Percentiles rank a stretch among this genome's conserved stretches.
These are phyloP conservation scores for Phaethon lepturus DNA, from an alignment of 2,113 vertebrate species.

Conservation along the genomic window DNA sequence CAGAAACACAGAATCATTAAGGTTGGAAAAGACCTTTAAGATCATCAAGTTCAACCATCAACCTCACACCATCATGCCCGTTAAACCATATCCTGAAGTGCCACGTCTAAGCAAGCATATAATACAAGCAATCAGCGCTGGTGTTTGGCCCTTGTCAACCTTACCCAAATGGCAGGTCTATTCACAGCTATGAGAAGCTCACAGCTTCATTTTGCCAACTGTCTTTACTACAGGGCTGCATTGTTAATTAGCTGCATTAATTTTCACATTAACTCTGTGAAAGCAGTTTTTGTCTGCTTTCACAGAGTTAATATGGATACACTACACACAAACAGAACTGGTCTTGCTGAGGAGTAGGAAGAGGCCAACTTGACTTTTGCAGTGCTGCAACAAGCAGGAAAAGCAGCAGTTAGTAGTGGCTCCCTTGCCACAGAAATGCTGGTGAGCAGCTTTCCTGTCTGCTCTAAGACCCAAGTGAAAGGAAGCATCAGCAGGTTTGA, in stretches of 20 bases:
- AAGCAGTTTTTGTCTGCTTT: neutral
- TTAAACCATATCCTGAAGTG: too few species aligned
- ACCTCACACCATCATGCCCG: too few species aligned
- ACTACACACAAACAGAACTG: neutral
- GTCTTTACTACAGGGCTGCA: neutral
- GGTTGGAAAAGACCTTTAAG: too few species aligned
- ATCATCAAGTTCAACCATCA: too few species aligned
- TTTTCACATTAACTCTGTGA: too few species aligned
- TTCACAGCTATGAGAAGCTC: neutral
- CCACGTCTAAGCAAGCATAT: too few species aligned
- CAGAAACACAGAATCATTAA: too few species aligned
- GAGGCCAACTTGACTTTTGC: neutral
- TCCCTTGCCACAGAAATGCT: neutral
- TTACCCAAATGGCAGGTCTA: neutral
- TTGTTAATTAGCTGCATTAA: fast-evolving
- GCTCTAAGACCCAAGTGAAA: neutral
- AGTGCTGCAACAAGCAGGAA: neutral
- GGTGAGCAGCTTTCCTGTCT: neutral
- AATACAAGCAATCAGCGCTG: neutral
- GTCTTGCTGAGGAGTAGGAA: neutral
- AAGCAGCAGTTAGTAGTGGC: neutral
- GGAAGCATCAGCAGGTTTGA: neutral
- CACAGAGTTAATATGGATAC: neutral
- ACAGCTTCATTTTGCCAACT: neutral
- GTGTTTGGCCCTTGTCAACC: neutral